Evolutionary conservation across 2,797 vertebrate species (phyloP), one percentile per base, ranked within the genome.

Genomic region (Crocodylus rhombifer): DNA sequence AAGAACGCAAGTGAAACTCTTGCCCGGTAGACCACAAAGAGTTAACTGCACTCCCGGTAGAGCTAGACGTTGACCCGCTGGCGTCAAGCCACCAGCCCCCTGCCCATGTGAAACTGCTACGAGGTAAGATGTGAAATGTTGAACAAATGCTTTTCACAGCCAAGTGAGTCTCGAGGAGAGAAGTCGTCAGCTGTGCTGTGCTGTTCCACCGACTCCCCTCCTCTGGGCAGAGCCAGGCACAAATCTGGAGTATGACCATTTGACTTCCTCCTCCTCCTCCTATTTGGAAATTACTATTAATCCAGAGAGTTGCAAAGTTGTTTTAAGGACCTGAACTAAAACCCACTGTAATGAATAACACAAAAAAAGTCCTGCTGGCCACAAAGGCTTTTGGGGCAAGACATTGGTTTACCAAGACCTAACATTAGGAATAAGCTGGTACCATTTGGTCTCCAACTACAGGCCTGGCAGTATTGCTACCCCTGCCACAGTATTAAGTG

Each of bases 1-100:
- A 94, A 95, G 89, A 95, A 93, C 87, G 89, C 79, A 15, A 67
- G 4, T 82, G 89, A 69, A 89, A 92, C 80, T 11, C 7, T 17
- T 16, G 76, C 30, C 20, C 71, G 80, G 75, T 6, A 69, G 13
- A 73, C 73, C 15, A 7, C 77, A 69, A 36, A 30, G 2, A 51
- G 3, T 56, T 2, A 36, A 42, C 0, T 16, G 23, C 80, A 14
- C 84, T 60, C 30, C 6, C 3, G 2, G 1, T 18, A 1, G 1
- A 30, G 0, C 1, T 26, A 30, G 33, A 56, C 28, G 17, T 13
- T 0, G 4, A 36, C 6, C n/a, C 2, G 28, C 2, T 1, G 11
- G 28, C 0, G 42, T 15, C 1, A 1, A 3, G 0, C 3, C 12
- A 42, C 57, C 26, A 6, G 20, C 28, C 5, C 2, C 3, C 2